A percentile compares a stretch with the other conserved stretches of the same genome.
These are phyloP conservation scores for Holothuria scabra DNA, from an alignment of 53 echinoderm and acorn worm species.

Conservation along the genomic window DNA sequence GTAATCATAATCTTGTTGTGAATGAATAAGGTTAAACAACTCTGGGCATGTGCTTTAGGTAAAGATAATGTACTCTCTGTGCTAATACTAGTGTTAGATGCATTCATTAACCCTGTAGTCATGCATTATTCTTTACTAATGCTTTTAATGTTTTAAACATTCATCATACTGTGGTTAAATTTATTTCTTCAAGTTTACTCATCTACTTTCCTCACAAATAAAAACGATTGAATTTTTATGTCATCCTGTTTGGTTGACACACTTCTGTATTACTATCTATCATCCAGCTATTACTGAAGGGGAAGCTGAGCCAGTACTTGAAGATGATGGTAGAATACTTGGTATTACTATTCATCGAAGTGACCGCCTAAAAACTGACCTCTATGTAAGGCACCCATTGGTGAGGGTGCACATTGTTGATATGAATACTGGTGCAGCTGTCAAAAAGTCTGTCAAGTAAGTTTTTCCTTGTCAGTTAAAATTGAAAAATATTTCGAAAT, in stretches of 20 bases:
- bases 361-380: conserved; percentile 94
- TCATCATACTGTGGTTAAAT: neutral
- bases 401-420: conserved; percentile 96
- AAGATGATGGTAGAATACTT: conserved; percentile 85
- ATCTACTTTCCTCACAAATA: no score
- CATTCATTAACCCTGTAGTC: no score
- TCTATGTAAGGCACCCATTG: conserved; percentile 90
- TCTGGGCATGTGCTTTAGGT: no score
- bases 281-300: neutral
- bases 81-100: no score
- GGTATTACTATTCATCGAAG: conserved; percentile 86
- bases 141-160: no score
- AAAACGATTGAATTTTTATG: neutral
- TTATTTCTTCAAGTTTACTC: no score
- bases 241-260: neutral
- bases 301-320: neutral
- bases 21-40: no score
- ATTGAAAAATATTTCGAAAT: neutral
- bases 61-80: no score
- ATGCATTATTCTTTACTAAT: no score
- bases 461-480: neutral
- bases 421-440: conserved; percentile 77
- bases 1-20: no score
- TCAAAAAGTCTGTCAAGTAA: conserved; percentile 87
- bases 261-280: neutral